Percentiles rank a stretch among this genome's conserved stretches.
These are phyloP conservation scores for Germaria angustata DNA, from an alignment of 2,888 invertebrate genomes.

Conservation along the genomic window DNA sequence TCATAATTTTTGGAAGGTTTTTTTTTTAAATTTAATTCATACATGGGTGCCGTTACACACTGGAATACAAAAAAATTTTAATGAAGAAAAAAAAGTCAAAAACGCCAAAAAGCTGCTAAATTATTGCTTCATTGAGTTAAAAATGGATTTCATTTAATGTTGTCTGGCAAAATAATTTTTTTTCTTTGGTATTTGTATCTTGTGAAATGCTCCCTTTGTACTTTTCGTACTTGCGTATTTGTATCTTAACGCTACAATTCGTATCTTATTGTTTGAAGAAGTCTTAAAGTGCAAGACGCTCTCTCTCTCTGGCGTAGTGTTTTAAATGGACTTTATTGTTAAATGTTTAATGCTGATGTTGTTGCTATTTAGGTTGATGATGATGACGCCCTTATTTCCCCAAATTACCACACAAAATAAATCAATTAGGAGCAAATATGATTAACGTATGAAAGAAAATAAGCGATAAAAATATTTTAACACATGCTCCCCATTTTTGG, in stretches of 20 bases:
- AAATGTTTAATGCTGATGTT: background rate
- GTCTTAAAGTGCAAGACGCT: background rate
- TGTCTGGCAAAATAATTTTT: slow-evolving; percentile 16
- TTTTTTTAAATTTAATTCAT: background rate
- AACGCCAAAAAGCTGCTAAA: slow-evolving; percentile 35
- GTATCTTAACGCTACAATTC: slow-evolving; percentile 23
- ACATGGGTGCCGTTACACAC: slow-evolving; percentile 27
- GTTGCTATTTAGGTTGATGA: slow-evolving; percentile 22
- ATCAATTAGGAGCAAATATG: slow-evolving; percentile 62
- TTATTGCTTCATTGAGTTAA: slow-evolving; percentile 63
- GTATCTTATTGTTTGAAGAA: slow-evolving; percentile 13
- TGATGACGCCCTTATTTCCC: slow-evolving; percentile 65
- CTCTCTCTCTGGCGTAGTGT: background rate
- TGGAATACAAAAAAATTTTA: slow-evolving; percentile 1
- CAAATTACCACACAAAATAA: slow-evolving; percentile 64
- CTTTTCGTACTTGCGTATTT: background rate
- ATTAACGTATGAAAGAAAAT: slow-evolving; percentile 14
- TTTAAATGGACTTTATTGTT: slow-evolving; percentile 31
- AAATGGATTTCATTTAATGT: slow-evolving; percentile 57
- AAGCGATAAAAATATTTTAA: slow-evolving; percentile 38
- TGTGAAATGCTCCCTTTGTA: slow-evolving; percentile 1
- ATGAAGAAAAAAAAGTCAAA: background rate
- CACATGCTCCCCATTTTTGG: slow-evolving; percentile 25
- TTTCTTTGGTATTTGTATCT: background rate
- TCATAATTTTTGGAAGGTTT: slow-evolving; percentile 30